Conservation (phyloP, 2,797 vertebrate genomes). For the Rhynchonycteris naso region DNA sequence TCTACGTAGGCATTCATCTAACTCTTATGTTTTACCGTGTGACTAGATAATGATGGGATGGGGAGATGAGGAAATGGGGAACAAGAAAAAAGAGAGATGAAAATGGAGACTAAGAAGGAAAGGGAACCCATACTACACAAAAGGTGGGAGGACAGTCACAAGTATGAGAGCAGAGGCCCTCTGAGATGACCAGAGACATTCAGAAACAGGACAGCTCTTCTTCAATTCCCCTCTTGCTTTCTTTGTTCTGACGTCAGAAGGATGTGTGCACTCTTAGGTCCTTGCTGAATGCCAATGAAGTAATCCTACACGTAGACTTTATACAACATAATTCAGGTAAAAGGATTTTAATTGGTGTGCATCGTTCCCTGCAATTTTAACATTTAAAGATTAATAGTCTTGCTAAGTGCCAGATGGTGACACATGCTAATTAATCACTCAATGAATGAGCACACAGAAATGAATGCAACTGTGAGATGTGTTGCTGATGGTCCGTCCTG, state of each 20-base stretch:
- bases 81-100: background rate
- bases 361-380: conserved; percentile 88
- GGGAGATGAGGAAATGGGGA: background rate
- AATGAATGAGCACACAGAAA: conserved; percentile 86
- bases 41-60: background rate
- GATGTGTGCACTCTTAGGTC: conserved; percentile 78
- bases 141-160: background rate
- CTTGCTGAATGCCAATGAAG: conserved; percentile 85
- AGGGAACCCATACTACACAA: background rate
- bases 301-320: conserved; percentile 85
- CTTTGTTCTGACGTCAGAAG: conserved; percentile 85
- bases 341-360: conserved; percentile 88
- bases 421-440: conserved; percentile 88
- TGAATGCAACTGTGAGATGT: conserved; percentile 85
- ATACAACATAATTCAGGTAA: conserved; percentile 87
- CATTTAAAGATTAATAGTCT: conserved; percentile 88
- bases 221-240: conserved; percentile 58
- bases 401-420: conserved; percentile 87
- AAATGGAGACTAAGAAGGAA: background rate
- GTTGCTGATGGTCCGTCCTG: conserved; percentile 73
- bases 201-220: conserved; percentile 37
- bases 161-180: background rate
- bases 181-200: background rate
- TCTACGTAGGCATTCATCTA: background rate
- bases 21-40: background rate